Percentiles rank a stretch among this genome's conserved stretches.
Conservation (phyloP, 2,797 vertebrate species). For the Myotis pilosus region DNA sequence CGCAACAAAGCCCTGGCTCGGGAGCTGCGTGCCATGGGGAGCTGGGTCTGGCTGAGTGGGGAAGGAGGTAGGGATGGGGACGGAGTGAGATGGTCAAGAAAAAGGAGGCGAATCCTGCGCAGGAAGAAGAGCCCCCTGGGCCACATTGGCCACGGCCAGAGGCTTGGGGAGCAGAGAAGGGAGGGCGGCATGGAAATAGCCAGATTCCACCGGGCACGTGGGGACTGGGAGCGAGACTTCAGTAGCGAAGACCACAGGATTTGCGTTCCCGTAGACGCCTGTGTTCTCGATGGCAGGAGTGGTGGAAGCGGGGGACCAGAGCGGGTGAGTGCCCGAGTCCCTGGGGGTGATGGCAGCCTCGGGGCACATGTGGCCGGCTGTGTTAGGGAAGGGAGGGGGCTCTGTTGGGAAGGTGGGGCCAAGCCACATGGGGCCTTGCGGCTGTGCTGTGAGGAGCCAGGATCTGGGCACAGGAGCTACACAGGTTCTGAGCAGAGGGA, state of each 20-base stretch:
- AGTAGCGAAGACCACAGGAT: neutral
- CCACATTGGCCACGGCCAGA: too few relatives aligned
- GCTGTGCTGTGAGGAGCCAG: neutral
- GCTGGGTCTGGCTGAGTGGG: neutral
- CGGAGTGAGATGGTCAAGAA: neutral
- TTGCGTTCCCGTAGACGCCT: neutral
- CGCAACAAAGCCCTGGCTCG: fast-evolving
- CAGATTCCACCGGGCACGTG: fast-evolving
- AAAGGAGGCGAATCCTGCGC: neutral
- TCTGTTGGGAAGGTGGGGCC: fast-evolving
- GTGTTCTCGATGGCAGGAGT: neutral
- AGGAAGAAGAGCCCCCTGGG: neutral
- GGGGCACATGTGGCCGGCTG: neutral
- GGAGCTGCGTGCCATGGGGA: fast-evolving
- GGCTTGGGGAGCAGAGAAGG: neutral
- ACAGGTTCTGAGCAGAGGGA: neutral
- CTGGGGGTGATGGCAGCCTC: fast-evolving
- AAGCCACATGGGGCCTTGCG: neutral
- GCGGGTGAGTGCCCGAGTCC: fast-evolving
- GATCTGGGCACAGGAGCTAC: neutral
- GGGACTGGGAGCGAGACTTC: neutral
- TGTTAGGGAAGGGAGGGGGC: neutral
- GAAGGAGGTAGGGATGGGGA: too few relatives aligned
- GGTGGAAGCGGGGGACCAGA: neutral
- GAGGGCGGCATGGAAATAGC: fast-evolving